phyloP scores from a whole-genome alignment of 2,113 vertebrate genomes.

The Cynopterus brachyotis region DNA sequence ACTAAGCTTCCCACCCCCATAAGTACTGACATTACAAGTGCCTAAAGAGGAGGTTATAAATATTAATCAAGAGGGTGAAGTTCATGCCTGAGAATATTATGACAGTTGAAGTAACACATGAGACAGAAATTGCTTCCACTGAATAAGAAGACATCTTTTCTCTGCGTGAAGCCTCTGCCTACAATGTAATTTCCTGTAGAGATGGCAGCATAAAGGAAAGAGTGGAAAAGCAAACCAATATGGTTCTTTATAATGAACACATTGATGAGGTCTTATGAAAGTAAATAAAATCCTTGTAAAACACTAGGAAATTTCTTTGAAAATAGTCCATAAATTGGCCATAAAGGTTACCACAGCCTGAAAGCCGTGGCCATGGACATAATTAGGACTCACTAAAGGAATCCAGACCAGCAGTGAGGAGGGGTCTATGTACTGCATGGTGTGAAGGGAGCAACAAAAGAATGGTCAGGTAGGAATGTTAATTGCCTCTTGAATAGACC shows the following conservation, averaged over 20 bases:
- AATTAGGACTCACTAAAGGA: constrained; percentile 54
- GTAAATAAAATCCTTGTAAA: constrained; percentile 71
- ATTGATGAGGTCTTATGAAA: constrained; percentile 59
- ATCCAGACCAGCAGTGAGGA: constrained; percentile 28
- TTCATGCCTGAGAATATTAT: constrained; percentile 63
- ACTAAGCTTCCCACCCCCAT: neutral
- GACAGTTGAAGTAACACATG: constrained; percentile 54
- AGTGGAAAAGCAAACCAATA: constrained; percentile 35
- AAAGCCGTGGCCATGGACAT: constrained; percentile 35
- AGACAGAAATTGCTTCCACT: constrained; percentile 66
- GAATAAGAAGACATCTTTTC: constrained; percentile 59
- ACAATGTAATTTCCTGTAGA: constrained; percentile 53
- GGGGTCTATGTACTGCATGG: neutral
- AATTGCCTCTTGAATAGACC: constrained; percentile 27
- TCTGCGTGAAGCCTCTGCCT: constrained; percentile 32
- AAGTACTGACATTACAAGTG: constrained; percentile 15
- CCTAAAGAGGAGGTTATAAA: constrained; percentile 57
- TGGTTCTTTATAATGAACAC: constrained; percentile 54
- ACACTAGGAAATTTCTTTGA: constrained; percentile 60
- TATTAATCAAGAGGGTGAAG: constrained; percentile 65
- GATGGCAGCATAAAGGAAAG: neutral
- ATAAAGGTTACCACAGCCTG: constrained; percentile 44
- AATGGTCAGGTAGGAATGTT: constrained; percentile 16
- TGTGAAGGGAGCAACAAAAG: neutral
- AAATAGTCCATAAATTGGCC: constrained; percentile 57